Base-by-base conservation (phyloP, 2,113 vertebrate genomes). In the Leucopternis melanops region DNA sequence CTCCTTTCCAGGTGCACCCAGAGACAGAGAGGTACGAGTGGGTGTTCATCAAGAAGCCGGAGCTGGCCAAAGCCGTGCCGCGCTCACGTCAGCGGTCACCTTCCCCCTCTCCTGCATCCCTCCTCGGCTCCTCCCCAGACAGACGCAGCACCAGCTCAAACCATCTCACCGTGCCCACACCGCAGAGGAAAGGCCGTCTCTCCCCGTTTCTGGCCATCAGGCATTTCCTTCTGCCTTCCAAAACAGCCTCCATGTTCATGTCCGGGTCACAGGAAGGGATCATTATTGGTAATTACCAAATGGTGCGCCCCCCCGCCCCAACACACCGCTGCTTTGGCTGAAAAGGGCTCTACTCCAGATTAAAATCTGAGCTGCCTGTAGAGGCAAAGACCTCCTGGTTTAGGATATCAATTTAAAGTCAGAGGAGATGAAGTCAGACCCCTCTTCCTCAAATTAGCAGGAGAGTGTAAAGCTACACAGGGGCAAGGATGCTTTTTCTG, bases 11-110 rank as follows among this genome's bases (percentile, higher is more conserved):
- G 99, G 98, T 99, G 14, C 97, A 96, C 29, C 98, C 99, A 3
- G 98, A 95, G 86, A 98, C 97, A 91, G 98, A 99, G 95, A 95
- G 97, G 62, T 98, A 98, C 8, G 98, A 99, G 95, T 98, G 98
- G 97, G 97, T 98, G 22, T 87, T 99, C 92, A 97, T 98, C 94
- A 98, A 98, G 94, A 98, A 98, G 22, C 98, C 97, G 0, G 97
- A 98, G 71, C 94, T 97, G 94, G 93, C 98, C 92, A 98, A 98
- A 96, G 84, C 87, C 3, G 78, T 95, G 83, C 96, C 92, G 5
- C 93, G 82, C 82, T 88, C 96, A 20, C 92, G 17, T 50, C 78
- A 88, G 52, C 88, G 88, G 49, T 96, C 81, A 1, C 79, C 62
- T 10, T 94, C 94, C n/a, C 97, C 97, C 23, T 45, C 80, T 61